A percentile compares a stretch with the other conserved stretches of the same genome.
These are phyloP conservation scores for Leuciscus idus DNA, from an alignment of 2,113 vertebrate genomes.

Conservation along the genomic window DNA sequence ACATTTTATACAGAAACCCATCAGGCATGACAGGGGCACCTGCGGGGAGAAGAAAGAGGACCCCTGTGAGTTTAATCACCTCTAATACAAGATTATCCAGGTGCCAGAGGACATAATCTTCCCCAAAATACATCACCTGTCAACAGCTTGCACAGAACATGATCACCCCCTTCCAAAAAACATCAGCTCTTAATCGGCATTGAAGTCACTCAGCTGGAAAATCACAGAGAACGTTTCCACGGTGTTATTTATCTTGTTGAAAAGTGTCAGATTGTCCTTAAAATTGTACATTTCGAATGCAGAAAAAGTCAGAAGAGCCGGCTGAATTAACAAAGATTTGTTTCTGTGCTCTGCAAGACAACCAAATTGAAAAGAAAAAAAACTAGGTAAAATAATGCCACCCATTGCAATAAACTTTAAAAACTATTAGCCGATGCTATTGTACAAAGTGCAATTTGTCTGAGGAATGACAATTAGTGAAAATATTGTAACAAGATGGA, in stretches of 20 bases:
- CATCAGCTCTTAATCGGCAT: constrained; percentile 54
- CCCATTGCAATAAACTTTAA: background rate
- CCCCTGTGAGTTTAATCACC: constrained; percentile 62
- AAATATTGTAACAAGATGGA: background rate
- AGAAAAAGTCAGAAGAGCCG: background rate
- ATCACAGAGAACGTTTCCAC: constrained; percentile 37
- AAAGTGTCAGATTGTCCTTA: constrained; percentile 32
- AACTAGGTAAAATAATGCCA: background rate
- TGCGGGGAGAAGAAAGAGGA: constrained; percentile 59
- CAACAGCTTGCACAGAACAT: constrained; percentile 46
- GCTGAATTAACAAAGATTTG: constrained; percentile 1
- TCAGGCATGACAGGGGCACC: constrained; percentile 63
- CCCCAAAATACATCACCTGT: constrained; percentile 57
- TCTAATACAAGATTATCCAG: constrained; percentile 65
- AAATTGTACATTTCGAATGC: background rate
- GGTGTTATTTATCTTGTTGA: constrained; percentile 21
- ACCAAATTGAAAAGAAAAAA: background rate
- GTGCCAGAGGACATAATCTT: constrained; percentile 61
- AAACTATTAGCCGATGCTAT: background rate
- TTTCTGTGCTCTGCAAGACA: background rate
- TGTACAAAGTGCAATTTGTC: background rate
- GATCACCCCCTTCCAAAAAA: constrained; percentile 41
- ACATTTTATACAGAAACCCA: constrained; percentile 56
- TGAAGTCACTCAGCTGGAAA: constrained; percentile 45
- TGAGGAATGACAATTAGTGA: background rate